These are phyloP conservation scores for Nemotelus pantherinus DNA, from an alignment of 2,888 invertebrate species.

Conservation along the genomic window DNA sequence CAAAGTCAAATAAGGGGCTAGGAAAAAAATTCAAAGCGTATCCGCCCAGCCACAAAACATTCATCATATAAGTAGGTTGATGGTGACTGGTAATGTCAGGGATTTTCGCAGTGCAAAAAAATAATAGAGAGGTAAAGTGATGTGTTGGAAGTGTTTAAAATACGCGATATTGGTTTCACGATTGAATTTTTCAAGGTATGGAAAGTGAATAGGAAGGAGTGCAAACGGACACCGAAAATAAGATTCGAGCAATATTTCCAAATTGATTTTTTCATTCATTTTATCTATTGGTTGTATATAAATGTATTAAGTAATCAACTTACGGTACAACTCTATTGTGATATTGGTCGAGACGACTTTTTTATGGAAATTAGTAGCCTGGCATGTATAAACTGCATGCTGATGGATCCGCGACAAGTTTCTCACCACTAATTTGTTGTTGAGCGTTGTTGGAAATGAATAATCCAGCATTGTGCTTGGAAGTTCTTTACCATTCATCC, in stretches of 20 bases:
- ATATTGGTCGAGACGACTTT: slow-evolving; percentile 74
- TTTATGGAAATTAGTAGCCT: slow-evolving; percentile 74
- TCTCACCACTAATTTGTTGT: slow-evolving; percentile 70
- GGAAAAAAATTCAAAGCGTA: slow-evolving; percentile 1
- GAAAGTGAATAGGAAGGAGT: too few relatives aligned
- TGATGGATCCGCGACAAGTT: slow-evolving; percentile 76
- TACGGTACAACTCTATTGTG: slow-evolving; percentile 79
- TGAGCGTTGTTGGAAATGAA: slow-evolving; percentile 66
- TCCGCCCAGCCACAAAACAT: background rate
- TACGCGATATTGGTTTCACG: background rate
- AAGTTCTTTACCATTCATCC: slow-evolving; percentile 71
- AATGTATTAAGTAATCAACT: slow-evolving; percentile 61
- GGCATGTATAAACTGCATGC: slow-evolving; percentile 79
- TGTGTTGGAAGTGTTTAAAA: background rate
- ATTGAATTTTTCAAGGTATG: too few relatives aligned
- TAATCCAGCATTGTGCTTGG: slow-evolving; percentile 63
- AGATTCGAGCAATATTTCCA: too few relatives aligned
- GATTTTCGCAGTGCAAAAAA: background rate
- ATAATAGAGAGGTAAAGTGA: background rate
- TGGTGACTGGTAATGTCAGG: background rate
- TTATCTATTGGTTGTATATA: too few relatives aligned
- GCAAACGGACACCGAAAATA: too few relatives aligned
- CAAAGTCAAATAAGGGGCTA: slow-evolving; percentile 12
- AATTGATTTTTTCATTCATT: too few relatives aligned
- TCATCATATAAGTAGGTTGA: background rate